Evolutionary conservation across 2,797 vertebrate genomes (phyloP), one percentile per base, ranked within the genome.

Genomic region (Cyprinella venusta): DNA sequence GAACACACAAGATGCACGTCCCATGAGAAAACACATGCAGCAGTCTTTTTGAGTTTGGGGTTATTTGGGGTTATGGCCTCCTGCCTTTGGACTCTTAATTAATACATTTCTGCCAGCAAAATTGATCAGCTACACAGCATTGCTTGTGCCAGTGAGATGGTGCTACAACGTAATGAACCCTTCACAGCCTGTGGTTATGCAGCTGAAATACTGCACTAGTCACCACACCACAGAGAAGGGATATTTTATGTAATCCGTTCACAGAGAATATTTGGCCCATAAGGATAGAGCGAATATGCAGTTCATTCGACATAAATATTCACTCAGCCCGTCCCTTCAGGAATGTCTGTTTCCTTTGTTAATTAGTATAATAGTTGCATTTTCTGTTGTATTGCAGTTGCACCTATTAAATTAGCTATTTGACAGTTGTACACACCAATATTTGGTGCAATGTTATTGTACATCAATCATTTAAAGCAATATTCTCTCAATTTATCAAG

Each of bases 171-270:
- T 78, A 76, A 87, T 82, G 68, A 61, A 48, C 59, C 26, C 16
- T n/a, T 76, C 40, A 78, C 59, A 79, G 21, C 24, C 42, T 68
- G 33, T 36, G 33, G 45, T 52, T 74, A 61, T 70, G 71, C 38
- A 45, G 50, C 36, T 75, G 81, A 76, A 78, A 83, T 87, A 83
- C 52, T 74, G 77, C 64, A 63, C 54, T 84, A n/a, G 52, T 64
- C 19, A 16, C 42, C 15, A 50, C 19, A 64, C 61, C 50, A 64
- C 69, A 52, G 30, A 80, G 24, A 76, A 45, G 68, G 83, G 80
- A 59, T 45, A 42, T 61, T 72, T 15, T 36, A 54, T 18, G 21
- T 15, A 48, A 21, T 50, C 15, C 78, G 84, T 79, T 81, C 69
- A 80, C 74, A 82, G 30, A 63, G 50, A 81, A 82, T 74, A 67